Percentiles rank a stretch among this genome's conserved stretches.
phyloP scores from a whole-genome alignment of 2,888 invertebrate genomes.

The Mechanitis mazaeus region DNA sequence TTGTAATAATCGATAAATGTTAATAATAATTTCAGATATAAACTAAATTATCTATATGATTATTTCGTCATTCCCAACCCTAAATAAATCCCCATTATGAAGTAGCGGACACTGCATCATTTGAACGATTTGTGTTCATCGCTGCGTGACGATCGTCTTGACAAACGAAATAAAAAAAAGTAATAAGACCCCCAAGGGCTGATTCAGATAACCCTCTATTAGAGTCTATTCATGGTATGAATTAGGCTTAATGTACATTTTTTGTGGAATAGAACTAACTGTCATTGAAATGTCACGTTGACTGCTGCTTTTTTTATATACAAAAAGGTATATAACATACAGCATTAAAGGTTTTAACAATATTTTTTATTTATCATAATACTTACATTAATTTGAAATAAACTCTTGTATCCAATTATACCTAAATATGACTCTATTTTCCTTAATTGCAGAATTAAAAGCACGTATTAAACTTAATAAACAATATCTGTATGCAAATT shows the following conservation, averaged over 20 bases:
- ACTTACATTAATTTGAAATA: background rate
- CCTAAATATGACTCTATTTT: background rate
- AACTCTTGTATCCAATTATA: background rate
- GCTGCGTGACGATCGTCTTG: slow-evolving; percentile 36
- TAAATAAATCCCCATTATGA: slow-evolving; percentile 20
- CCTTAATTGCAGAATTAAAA: background rate
- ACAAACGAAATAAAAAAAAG: slow-evolving; percentile 22
- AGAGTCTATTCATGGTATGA: slow-evolving; percentile 21
- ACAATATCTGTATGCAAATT: background rate
- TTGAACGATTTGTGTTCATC: slow-evolving; percentile 36
- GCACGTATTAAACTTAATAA: background rate
- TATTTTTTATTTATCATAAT: background rate
- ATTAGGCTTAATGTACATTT: slow-evolving; percentile 12
- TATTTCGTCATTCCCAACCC: slow-evolving; percentile 23
- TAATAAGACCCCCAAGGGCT: slow-evolving; percentile 13
- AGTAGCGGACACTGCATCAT: slow-evolving; percentile 31
- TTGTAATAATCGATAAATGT: background rate
- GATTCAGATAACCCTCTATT: slow-evolving; percentile 20
- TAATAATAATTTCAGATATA: background rate
- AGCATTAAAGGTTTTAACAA: background rate
- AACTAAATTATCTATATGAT: too few relatives aligned
- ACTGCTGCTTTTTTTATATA: too few relatives aligned
- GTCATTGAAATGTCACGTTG: background rate
- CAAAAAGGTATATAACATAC: background rate
- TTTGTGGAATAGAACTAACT: background rate